Evolutionary conservation across 2,797 vertebrate species (phyloP).

Genomic region (Onychomys arenicola): DNA sequence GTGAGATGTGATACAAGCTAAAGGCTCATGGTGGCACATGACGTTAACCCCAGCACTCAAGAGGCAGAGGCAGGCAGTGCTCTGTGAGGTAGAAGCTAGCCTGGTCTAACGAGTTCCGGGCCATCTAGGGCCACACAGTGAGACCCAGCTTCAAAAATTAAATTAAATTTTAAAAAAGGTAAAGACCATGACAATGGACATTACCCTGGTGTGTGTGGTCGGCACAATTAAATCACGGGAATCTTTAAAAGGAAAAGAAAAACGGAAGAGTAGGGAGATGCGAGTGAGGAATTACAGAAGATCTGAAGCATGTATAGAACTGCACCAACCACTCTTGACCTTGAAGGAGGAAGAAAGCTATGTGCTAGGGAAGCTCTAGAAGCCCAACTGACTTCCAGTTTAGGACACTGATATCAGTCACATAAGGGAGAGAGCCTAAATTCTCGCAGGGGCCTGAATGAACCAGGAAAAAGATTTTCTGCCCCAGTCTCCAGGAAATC

Average conservation of each 20-base stretch:
- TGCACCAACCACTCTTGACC: neutral
- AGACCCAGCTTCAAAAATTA: neutral
- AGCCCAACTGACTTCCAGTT: neutral
- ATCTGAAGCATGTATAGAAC: neutral
- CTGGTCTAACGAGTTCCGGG: neutral
- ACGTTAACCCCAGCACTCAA: neutral
- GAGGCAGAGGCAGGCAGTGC: neutral
- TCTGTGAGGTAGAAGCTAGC: neutral
- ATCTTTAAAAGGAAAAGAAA: conserved; percentile 15
- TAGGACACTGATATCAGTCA: neutral
- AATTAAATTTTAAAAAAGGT: neutral
- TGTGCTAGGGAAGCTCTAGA: neutral
- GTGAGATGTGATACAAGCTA: neutral
- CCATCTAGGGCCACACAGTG: neutral
- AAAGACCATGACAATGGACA: neutral
- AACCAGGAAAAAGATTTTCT: neutral
- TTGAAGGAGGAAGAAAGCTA: neutral
- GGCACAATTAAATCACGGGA: neutral
- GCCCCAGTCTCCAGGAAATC: neutral
- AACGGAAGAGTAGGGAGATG: neutral
- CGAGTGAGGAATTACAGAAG: neutral
- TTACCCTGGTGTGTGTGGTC: neutral
- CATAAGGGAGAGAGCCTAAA: neutral
- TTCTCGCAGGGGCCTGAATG: neutral
- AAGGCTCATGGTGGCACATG: neutral